Percentiles rank a stretch among this genome's conserved stretches.
phyloP scores from a whole-genome alignment of 1,140 invertebrate species.

The Drosophila pachea region DNA sequence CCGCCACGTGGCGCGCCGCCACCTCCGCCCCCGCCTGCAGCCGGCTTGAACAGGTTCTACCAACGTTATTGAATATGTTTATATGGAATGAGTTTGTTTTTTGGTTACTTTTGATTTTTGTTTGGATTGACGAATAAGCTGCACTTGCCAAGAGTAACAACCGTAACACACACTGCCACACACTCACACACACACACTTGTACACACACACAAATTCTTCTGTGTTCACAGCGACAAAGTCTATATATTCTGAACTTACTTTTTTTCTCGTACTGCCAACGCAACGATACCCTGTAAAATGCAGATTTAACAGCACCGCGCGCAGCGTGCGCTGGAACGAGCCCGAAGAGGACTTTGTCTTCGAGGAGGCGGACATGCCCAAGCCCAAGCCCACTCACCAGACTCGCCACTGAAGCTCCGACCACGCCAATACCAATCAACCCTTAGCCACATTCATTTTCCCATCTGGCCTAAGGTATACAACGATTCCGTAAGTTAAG shows the following conservation, averaged over 20 bases:
- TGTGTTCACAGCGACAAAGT: conserved; percentile 76
- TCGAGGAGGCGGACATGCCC: conserved; percentile 69
- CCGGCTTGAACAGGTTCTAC: conserved; percentile 76
- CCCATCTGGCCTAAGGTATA: no score
- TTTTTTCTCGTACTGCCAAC: conserved; percentile 54
- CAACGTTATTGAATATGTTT: conserved; percentile 70
- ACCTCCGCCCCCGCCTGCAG: conserved; percentile 68
- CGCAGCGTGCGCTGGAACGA: conserved; percentile 70
- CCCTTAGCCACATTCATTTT: no score
- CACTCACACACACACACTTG: no score
- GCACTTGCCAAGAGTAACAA: conserved; percentile 61
- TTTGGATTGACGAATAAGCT: conserved; percentile 44
- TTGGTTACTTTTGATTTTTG: conserved; percentile 49
- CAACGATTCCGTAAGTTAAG: no score
- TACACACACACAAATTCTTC: no score
- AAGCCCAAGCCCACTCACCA: conserved; percentile 53
- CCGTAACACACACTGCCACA: conserved; percentile 60
- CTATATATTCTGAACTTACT: conserved; percentile 74
- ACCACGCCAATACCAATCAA: neutral
- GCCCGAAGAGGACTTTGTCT: conserved; percentile 64
- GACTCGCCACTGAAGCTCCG: conserved; percentile 42
- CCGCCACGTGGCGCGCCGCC: conserved; percentile 72
- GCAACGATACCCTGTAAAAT: conserved; percentile 12
- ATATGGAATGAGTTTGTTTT: conserved; percentile 51
- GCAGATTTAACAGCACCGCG: conserved; percentile 43